Conservation (phyloP, 2,888 invertebrate genomes). For the Dasypogon diadema region DNA sequence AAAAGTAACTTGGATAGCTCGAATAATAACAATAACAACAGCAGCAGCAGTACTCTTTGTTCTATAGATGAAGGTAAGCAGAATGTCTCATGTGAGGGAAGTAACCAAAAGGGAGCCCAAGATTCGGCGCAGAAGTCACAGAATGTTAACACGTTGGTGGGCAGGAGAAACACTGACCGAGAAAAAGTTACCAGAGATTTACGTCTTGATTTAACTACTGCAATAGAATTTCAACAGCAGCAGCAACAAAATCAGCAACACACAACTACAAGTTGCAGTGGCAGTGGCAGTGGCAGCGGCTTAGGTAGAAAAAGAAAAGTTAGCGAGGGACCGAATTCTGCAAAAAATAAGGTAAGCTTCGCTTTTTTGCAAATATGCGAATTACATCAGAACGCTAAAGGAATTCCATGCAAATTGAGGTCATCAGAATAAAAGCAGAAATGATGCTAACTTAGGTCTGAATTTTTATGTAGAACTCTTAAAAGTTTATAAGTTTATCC, state of each 20-base stretch:
- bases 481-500: too few species aligned
- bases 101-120: conserved; percentile 6
- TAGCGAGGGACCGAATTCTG: conserved; percentile 67
- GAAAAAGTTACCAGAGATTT: conserved; percentile 65
- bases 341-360: conserved; percentile 66
- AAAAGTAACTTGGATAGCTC: conserved; percentile 62
- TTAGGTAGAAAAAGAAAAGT: conserved; percentile 65
- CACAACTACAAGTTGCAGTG: conserved; percentile 18
- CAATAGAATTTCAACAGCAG: conserved; percentile 46
- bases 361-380: too few species aligned
- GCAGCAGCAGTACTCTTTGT: conserved; percentile 27
- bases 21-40: conserved; percentile 64
- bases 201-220: conserved; percentile 63
- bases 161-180: conserved; percentile 57
- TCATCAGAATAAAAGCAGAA: too few species aligned
- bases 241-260: conserved; percentile 20
- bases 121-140: conserved; percentile 42
- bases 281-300: conserved; percentile 58
- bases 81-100: conserved; percentile 12
- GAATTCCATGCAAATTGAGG: too few species aligned
- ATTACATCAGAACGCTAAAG: too few species aligned
- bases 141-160: conserved; percentile 8
- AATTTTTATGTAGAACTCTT: too few species aligned
- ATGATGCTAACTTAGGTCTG: too few species aligned
- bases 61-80: not conserved